Evolutionary conservation across 1,140 invertebrate species (phyloP).

Genomic region (Rhopalosiphum maidis): DNA sequence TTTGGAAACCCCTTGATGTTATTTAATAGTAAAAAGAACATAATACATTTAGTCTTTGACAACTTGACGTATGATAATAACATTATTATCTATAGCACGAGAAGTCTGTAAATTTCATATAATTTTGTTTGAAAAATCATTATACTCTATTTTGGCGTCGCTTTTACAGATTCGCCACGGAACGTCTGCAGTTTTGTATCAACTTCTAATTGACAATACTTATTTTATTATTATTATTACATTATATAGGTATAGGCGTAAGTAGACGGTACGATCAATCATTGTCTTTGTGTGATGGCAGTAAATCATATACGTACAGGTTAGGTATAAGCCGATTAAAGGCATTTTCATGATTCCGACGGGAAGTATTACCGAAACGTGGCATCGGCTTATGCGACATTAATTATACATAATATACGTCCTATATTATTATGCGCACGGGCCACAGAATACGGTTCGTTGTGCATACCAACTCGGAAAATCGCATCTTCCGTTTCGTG

Average conservation of each 20-base stretch:
- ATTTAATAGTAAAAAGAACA: background rate
- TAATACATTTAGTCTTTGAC: background rate
- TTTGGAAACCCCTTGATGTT: background rate
- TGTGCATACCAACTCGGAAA: background rate
- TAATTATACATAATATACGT: slow-evolving; percentile 31
- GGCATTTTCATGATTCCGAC: slow-evolving; percentile 11
- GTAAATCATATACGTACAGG: slow-evolving; percentile 41
- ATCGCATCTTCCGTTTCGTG: background rate
- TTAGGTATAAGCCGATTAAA: slow-evolving; percentile 46
- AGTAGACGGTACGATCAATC: slow-evolving; percentile 36
- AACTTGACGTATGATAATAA: background rate
- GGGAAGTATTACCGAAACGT: background rate
- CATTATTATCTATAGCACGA: background rate
- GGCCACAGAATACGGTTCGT: background rate
- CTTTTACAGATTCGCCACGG: background rate
- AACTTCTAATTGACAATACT: slow-evolving; percentile 1
- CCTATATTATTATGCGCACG: background rate
- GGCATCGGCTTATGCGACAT: background rate
- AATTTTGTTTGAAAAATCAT: background rate
- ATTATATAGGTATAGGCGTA: background rate
- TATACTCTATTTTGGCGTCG: no score
- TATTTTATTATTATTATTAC: background rate
- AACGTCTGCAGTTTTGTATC: background rate
- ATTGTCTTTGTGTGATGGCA: background rate
- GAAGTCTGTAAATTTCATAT: background rate